Conservation (phyloP, 2,888 invertebrate species). For the Rotaria magnacalcarata region DNA sequence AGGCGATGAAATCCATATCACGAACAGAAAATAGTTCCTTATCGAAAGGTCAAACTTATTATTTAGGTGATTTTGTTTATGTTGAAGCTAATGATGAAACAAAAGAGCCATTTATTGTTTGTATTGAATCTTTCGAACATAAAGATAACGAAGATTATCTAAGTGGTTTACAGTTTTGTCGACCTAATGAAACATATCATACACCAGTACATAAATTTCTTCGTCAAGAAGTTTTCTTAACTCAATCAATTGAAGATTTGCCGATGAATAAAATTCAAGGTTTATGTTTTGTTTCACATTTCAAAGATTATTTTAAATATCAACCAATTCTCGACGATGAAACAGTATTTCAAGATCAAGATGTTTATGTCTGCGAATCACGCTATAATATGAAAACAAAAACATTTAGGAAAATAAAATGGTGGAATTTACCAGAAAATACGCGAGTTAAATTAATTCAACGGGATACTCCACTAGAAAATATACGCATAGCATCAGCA, state of each 20-base stretch:
- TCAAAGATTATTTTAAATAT: conserved; percentile 85
- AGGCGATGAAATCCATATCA: neutral
- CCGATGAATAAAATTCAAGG: conserved; percentile 79
- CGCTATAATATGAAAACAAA: conserved; percentile 79
- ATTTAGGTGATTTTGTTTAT: conserved; percentile 86
- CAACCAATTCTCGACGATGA: conserved; percentile 67
- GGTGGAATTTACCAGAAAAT: conserved; percentile 66
- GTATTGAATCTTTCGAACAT: conserved; percentile 80
- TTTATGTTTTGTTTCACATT: conserved; percentile 84
- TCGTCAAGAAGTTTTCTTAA: conserved; percentile 86
- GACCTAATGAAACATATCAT: conserved; percentile 93
- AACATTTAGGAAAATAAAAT: conserved; percentile 81
- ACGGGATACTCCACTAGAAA: conserved; percentile 73
- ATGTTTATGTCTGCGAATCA: conserved; percentile 93
- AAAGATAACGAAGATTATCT: conserved; percentile 73
- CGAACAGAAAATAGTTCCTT: conserved; percentile 49
- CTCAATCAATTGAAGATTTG: conserved; percentile 77
- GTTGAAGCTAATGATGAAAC: conserved; percentile 60
- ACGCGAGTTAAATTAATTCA: conserved; percentile 67
- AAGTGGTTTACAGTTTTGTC: conserved; percentile 76
- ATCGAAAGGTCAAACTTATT: conserved; percentile 71
- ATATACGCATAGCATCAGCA: conserved; percentile 81
- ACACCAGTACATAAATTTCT: conserved; percentile 87
- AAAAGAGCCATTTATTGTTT: conserved; percentile 68
- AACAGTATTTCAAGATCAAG: conserved; percentile 69